These are phyloP conservation scores for Pantelozetes paolii DNA, from an alignment of 2,888 invertebrate genomes.

Conservation along the genomic window DNA sequence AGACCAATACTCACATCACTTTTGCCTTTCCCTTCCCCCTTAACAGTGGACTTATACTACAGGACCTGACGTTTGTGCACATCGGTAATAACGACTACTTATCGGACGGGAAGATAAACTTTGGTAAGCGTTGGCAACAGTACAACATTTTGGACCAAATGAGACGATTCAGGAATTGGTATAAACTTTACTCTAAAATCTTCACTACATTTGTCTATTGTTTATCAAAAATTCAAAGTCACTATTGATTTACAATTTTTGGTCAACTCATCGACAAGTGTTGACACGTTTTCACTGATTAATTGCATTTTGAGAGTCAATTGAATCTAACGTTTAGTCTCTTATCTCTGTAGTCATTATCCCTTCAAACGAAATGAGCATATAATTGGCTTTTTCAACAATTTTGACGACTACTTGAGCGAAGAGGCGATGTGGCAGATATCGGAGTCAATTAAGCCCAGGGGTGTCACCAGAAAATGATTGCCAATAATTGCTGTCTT, in stretches of 20 bases:
- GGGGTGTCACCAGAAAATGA: conserved; percentile 51
- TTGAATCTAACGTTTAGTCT: background rate
- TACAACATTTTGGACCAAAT: conserved; percentile 97
- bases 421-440: conserved; percentile 99
- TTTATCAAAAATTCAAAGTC: conserved; percentile 34
- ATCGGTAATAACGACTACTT: conserved; percentile 90
- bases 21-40: background rate
- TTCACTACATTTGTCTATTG: background rate
- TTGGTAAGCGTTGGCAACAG: conserved; percentile 98
- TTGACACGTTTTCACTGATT: too few relatives aligned
- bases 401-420: conserved; percentile 88
- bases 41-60: conserved; percentile 85
- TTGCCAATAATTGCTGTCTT: background rate
- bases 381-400: conserved; percentile 90
- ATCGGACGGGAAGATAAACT: conserved; percentile 80
- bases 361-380: conserved; percentile 87
- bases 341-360: conserved; percentile 66
- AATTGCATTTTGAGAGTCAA: background rate
- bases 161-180: conserved; percentile 96
- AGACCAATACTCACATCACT: background rate
- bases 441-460: conserved; percentile 91
- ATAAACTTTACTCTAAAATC: conserved; percentile 51
- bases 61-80: conserved; percentile 98
- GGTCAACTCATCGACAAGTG: too few relatives aligned
- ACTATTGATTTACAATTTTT: conserved; percentile 29